phyloP scores from a whole-genome alignment of 2,888 invertebrate species.

The Mimas tiliae region DNA sequence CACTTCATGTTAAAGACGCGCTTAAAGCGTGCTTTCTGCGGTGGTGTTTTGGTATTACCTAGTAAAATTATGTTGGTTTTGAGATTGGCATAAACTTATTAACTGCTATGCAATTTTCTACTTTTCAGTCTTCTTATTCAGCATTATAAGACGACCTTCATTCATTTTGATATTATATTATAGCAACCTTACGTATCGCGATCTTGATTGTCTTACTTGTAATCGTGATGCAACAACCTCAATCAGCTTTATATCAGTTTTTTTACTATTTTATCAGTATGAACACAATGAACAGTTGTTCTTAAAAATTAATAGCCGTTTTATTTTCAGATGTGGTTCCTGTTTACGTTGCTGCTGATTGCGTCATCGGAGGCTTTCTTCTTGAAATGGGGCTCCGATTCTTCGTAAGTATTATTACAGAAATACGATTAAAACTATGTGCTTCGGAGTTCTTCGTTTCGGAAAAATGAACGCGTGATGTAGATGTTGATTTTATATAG shows the following conservation, averaged over 20 bases:
- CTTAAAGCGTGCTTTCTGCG: too few relatives aligned
- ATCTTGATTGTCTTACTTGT: not conserved
- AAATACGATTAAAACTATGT: not conserved
- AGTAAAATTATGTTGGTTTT: too few relatives aligned
- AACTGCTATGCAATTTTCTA: too few relatives aligned
- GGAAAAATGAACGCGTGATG: too few relatives aligned
- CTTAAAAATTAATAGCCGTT: conserved; percentile 30
- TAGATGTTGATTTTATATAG: too few relatives aligned
- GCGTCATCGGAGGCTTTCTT: conserved; percentile 81
- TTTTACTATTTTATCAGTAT: not conserved
- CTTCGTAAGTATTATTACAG: conserved; percentile 69
- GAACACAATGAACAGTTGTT: conserved; percentile 6
- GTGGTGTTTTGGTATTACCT: too few relatives aligned
- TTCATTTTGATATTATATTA: too few relatives aligned
- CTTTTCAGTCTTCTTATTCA: too few relatives aligned
- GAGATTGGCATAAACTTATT: not conserved
- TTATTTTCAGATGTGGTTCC: conserved; percentile 70
- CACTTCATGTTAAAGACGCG: too few relatives aligned
- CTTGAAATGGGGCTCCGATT: conserved; percentile 81
- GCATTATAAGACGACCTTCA: too few relatives aligned
- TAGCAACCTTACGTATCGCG: too few relatives aligned
- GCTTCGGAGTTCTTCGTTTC: too few relatives aligned
- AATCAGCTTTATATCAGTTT: not conserved
- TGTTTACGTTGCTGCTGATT: conserved; percentile 65
- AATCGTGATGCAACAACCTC: not conserved